Conservation (phyloP, 2,888 invertebrate genomes). For the Hypena proboscidalis region DNA sequence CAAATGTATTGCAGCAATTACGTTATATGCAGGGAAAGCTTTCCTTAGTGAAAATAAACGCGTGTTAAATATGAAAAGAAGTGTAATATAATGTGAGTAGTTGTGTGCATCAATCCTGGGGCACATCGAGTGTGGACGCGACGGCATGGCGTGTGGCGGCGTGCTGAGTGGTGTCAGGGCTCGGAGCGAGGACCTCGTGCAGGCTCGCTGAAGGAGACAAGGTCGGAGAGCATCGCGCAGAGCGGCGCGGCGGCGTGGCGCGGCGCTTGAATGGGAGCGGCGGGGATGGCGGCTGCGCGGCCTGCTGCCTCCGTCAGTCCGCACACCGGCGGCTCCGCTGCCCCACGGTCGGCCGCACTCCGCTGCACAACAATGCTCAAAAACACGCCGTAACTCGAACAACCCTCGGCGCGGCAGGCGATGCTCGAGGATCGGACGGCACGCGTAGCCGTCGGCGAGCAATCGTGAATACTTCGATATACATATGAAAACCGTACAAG, state of each 20-base stretch:
- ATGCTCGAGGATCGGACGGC: slow-evolving; percentile 78
- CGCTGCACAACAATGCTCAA: slow-evolving; percentile 83
- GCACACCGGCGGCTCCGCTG: slow-evolving; percentile 85
- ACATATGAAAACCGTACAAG: slow-evolving; percentile 75
- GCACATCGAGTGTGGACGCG: no score
- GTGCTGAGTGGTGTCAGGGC: slow-evolving; percentile 26
- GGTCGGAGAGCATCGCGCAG: slow-evolving; percentile 42
- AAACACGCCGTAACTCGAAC: slow-evolving; percentile 77
- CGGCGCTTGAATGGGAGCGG: slow-evolving; percentile 56
- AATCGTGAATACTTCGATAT: slow-evolving; percentile 75
- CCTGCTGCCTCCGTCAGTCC: slow-evolving; percentile 75
- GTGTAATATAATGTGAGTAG: slow-evolving; percentile 19
- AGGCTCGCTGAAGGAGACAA: slow-evolving; percentile 51
- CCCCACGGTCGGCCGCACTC: slow-evolving; percentile 85
- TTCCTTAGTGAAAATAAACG: neutral
- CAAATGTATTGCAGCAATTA: neutral
- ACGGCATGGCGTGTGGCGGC: slow-evolving; percentile 29
- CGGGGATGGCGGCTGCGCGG: slow-evolving; percentile 66
- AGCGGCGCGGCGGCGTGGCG: slow-evolving; percentile 46
- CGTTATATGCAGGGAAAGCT: neutral
- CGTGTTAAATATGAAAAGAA: neutral
- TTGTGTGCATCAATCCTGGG: slow-evolving; percentile 45
- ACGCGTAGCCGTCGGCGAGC: slow-evolving; percentile 78
- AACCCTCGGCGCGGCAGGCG: slow-evolving; percentile 71
- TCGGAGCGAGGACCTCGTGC: slow-evolving; percentile 50